Percentiles rank a stretch among this genome's conserved stretches.
phyloP scores from a whole-genome alignment of 2,797 vertebrate genomes.

The Hapalemur alaotrensis region DNA sequence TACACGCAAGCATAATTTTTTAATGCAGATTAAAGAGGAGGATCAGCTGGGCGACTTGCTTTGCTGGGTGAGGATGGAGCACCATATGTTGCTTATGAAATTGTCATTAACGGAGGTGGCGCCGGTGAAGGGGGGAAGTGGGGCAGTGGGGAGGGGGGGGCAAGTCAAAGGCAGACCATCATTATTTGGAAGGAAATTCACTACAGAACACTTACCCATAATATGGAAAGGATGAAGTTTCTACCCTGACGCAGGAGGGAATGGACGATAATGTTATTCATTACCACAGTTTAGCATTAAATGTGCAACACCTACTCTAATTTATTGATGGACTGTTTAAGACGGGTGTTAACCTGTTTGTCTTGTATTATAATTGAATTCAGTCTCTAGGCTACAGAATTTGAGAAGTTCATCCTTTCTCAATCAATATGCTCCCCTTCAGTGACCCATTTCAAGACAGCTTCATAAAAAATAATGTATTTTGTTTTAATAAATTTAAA shows the following conservation, averaged over 20 bases:
- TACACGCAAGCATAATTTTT: background rate
- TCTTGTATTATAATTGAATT: slow-evolving; percentile 83
- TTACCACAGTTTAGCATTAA: slow-evolving; percentile 58
- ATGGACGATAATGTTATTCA: slow-evolving; percentile 68
- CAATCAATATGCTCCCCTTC: slow-evolving; percentile 86
- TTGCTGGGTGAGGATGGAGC: background rate
- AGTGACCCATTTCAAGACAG: slow-evolving; percentile 82
- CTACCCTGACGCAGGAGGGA: slow-evolving; percentile 1
- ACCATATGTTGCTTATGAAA: background rate
- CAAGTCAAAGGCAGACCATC: background rate
- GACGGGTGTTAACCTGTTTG: slow-evolving; percentile 81
- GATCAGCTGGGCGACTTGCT: background rate
- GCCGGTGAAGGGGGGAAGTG: background rate
- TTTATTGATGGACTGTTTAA: slow-evolving; percentile 80
- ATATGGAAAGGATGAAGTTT: slow-evolving; percentile 25
- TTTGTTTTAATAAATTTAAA: slow-evolving; percentile 84
- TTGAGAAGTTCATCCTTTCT: slow-evolving; percentile 84
- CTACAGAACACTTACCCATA: background rate
- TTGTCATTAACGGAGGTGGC: slow-evolving; percentile 17
- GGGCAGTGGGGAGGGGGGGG: background rate
- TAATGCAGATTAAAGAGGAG: slow-evolving; percentile 62
- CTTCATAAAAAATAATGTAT: slow-evolving; percentile 83
- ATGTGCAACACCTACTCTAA: slow-evolving; percentile 77
- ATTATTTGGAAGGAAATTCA: background rate
- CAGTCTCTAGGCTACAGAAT: slow-evolving; percentile 81